phyloP scores from a whole-genome alignment of 2,797 vertebrate species.

The Aeoliscus strigatus region DNA sequence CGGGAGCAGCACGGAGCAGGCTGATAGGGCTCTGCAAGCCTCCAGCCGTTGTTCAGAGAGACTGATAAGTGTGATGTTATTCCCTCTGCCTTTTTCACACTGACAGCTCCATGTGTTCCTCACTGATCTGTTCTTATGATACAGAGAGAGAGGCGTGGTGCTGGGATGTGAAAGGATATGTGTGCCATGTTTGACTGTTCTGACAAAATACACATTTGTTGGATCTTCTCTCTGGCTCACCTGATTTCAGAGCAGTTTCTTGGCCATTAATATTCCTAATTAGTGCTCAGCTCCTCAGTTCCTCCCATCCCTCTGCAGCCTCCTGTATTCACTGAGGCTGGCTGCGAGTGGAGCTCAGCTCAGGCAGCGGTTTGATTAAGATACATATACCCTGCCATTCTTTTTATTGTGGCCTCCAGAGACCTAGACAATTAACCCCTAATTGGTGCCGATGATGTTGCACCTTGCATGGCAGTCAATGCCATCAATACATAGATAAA shows the following conservation, averaged over 20 bases:
- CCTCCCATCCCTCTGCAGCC: conserved; percentile 21
- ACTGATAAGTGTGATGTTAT: conserved; percentile 55
- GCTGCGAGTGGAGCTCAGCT: conserved; percentile 1
- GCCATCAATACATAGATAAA: no score
- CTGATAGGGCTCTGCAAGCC: conserved; percentile 31
- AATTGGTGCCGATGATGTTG: no score
- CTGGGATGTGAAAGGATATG: conserved; percentile 20
- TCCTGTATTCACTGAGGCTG: conserved; percentile 9
- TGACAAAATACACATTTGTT: conserved; percentile 18
- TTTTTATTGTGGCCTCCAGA: background rate
- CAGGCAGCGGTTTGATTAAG: conserved; percentile 12
- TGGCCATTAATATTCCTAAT: conserved; percentile 55
- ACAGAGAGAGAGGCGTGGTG: conserved; percentile 9
- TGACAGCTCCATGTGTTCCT: conserved; percentile 16
- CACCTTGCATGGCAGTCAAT: no score
- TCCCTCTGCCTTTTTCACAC: conserved; percentile 43
- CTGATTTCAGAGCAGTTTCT: conserved; percentile 34
- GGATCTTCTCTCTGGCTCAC: conserved; percentile 14
- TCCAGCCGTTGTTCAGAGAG: conserved; percentile 24
- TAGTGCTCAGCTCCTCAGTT: conserved; percentile 25
- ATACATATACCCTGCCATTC: background rate
- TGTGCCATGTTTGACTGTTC: conserved; percentile 13
- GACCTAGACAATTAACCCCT: no score
- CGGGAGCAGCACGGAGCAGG: conserved; percentile 9
- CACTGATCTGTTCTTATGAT: conserved; percentile 36